Conservation (phyloP, 2,888 invertebrate species). For the Drosophila heteroneura region DNA sequence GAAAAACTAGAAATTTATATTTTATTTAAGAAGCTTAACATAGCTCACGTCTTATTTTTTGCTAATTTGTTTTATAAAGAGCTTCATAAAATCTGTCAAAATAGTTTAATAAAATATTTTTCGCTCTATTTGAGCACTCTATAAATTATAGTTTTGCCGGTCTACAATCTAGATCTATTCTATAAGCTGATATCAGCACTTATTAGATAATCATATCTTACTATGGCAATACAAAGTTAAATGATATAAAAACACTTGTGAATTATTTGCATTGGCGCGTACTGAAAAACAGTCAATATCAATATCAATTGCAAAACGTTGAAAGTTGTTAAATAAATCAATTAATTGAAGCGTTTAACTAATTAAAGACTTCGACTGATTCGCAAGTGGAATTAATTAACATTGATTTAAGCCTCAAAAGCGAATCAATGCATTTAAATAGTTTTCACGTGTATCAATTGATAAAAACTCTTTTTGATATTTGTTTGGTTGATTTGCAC, state of each 20-base stretch:
- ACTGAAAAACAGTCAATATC: too few species aligned
- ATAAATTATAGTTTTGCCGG: not conserved
- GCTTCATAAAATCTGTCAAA: not conserved
- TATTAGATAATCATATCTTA: not conserved
- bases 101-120: not conserved
- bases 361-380: constrained; percentile 13
- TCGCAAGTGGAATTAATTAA: constrained; percentile 14
- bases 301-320: constrained; percentile 18
- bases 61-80: not conserved
- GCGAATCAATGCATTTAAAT: constrained; percentile 15
- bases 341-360: constrained; percentile 6
- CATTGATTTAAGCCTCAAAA: constrained; percentile 10
- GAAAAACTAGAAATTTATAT: not conserved
- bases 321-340: constrained; percentile 18
- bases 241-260: not conserved
- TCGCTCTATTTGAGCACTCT: not conserved
- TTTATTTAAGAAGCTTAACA: not conserved
- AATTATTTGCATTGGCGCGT: not conserved
- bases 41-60: not conserved
- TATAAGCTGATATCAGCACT: not conserved
- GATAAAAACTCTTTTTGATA: not conserved
- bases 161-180: not conserved
- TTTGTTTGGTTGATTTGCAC: constrained; percentile 15
- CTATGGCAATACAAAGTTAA: not conserved
- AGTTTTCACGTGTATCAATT: not conserved